Percentiles rank a stretch among this genome's conserved stretches.
These are phyloP conservation scores for Origma solitaria DNA, from an alignment of 2,113 vertebrate species.

Conservation along the genomic window DNA sequence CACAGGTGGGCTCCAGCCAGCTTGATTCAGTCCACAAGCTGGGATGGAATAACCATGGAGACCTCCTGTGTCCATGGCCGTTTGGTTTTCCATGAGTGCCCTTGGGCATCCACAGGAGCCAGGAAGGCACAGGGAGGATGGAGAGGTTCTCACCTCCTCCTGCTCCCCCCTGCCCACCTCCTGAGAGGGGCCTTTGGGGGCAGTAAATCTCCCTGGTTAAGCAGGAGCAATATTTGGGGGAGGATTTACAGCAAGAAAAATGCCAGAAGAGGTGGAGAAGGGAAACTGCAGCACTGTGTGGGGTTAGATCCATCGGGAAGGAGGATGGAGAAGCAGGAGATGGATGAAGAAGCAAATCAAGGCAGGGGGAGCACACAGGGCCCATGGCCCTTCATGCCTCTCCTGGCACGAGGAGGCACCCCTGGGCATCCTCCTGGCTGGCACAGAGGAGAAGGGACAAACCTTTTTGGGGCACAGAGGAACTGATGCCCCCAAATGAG, in stretches of 20 bases:
- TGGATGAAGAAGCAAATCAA: neutral
- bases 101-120: rapidly evolving
- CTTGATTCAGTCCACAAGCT: neutral
- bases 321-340: neutral
- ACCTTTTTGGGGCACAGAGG: rapidly evolving
- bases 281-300: rapidly evolving
- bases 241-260: neutral
- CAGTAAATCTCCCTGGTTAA: neutral
- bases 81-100: neutral
- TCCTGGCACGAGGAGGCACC: neutral
- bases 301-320: neutral
- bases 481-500: neutral
- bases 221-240: rapidly evolving
- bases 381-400: rapidly evolving
- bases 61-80: rapidly evolving
- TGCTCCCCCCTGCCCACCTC: neutral
- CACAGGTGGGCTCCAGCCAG: neutral
- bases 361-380: neutral
- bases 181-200: neutral
- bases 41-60: neutral
- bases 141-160: neutral
- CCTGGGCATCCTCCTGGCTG: neutral
- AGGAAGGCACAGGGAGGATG: neutral
- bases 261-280: neutral
- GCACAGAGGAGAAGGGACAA: neutral